These are phyloP conservation scores for Madoqua kirkii DNA, from an alignment of 2,113 vertebrate genomes.

Conservation along the genomic window DNA sequence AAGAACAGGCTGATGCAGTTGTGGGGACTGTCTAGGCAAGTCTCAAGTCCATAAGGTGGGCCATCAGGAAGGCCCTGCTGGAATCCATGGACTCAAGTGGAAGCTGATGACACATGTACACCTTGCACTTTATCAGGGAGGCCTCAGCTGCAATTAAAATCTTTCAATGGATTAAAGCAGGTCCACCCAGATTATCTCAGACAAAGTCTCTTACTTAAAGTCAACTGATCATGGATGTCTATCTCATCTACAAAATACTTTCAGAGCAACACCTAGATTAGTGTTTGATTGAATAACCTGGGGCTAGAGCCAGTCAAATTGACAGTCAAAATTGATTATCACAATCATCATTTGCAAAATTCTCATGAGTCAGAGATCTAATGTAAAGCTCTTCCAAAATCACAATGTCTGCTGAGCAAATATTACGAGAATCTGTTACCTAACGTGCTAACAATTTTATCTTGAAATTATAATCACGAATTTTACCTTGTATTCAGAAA, in stretches of 20 bases:
- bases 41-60: neutral
- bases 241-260: neutral
- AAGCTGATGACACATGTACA: neutral
- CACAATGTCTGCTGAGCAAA: neutral
- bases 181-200: neutral
- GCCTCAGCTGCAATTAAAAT: neutral
- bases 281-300: neutral
- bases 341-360: constrained; percentile 14
- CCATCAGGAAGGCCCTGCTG: neutral
- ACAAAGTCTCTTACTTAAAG: neutral
- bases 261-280: neutral
- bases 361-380: constrained; percentile 1
- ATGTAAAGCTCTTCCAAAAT: constrained; percentile 4
- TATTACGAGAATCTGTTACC: neutral
- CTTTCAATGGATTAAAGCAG: neutral
- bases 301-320: neutral
- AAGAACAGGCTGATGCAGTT: neutral
- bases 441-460: constrained; percentile 15
- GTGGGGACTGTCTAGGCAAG: neutral
- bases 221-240: neutral
- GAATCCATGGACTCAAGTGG: neutral
- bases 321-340: neutral
- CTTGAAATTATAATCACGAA: neutral
- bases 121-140: neutral
- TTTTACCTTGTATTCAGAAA: neutral